Conservation (phyloP, 2,113 vertebrate species). For the Elaphurus davidianus region DNA sequence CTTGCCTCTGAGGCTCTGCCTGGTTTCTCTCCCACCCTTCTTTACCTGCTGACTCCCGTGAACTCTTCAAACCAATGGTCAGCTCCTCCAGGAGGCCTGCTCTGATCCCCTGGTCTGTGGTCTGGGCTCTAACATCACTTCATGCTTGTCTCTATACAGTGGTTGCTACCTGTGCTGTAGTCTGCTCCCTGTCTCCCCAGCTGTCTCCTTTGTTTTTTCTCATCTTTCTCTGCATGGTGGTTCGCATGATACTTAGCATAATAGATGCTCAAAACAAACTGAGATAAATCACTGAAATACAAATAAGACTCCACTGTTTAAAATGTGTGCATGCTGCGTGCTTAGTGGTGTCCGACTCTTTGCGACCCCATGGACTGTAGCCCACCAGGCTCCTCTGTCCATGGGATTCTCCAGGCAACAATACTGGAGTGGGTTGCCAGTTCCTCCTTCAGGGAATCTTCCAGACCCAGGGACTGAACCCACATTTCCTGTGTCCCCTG, state of each 20-base stretch:
- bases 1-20: accelerated
- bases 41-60: background rate
- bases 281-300: background rate
- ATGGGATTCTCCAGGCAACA: background rate
- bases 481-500: background rate
- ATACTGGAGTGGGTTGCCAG: background rate
- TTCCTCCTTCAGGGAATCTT: background rate
- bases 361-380: background rate
- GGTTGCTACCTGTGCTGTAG: background rate
- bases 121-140: background rate
- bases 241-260: background rate
- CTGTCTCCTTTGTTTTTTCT: background rate
- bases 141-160: background rate
- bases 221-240: background rate
- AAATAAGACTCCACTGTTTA: conserved; percentile 32
- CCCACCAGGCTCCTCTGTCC: background rate
- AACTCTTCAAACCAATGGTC: background rate
- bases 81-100: background rate
- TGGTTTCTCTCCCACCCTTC: background rate
- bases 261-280: background rate
- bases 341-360: background rate
- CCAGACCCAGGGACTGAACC: accelerated
- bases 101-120: background rate
- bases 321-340: background rate
- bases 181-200: background rate